Conservation (phyloP, 2,797 vertebrate genomes). For the Orientallactaga sibirica region DNA sequence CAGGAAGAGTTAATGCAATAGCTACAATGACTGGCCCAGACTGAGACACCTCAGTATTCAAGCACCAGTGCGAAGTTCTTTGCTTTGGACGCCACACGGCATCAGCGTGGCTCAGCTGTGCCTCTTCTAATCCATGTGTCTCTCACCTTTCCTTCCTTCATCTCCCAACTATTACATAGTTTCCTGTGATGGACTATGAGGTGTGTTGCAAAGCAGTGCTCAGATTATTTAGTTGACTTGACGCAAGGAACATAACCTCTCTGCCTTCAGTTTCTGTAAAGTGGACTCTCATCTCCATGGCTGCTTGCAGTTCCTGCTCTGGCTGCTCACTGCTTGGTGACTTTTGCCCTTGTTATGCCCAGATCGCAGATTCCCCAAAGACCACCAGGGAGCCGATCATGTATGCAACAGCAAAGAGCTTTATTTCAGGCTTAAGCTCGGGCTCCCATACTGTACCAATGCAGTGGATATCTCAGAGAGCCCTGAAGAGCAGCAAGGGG, state of each 20-base stretch:
- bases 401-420: no score
- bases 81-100: fast-evolving
- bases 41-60: no score
- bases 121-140: neutral
- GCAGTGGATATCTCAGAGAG: no score
- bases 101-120: fast-evolving
- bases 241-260: neutral
- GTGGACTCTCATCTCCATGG: neutral
- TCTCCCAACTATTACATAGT: neutral
- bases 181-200: neutral
- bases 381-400: no score
- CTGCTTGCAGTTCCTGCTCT: neutral
- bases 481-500: no score
- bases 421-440: no score
- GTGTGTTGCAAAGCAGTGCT: fast-evolving
- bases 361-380: no score
- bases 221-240: neutral
- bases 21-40: neutral
- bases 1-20: no score
- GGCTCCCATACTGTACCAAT: no score
- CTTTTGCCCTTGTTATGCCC: neutral
- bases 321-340: neutral
- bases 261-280: neutral
- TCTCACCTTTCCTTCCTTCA: neutral
- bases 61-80: neutral